Conservation (phyloP, 2,797 vertebrate genomes). For the Platalea minor region DNA sequence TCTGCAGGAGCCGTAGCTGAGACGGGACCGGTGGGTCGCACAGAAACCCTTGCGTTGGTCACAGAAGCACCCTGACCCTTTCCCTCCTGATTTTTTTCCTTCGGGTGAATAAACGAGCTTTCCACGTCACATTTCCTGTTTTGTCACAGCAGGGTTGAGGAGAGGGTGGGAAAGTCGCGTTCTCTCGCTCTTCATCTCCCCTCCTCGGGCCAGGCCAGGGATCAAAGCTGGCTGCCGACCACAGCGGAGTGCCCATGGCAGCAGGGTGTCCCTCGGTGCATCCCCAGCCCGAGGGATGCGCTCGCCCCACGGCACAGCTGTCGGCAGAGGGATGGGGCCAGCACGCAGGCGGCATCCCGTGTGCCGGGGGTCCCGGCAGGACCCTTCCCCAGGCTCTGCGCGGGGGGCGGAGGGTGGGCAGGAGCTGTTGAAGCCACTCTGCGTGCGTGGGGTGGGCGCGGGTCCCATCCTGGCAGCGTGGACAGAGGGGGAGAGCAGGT, state of each 20-base stretch:
- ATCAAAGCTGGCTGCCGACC: not conserved
- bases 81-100: not conserved
- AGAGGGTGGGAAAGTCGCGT: not conserved
- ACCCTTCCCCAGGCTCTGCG: not conserved
- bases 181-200: not conserved
- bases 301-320: not conserved
- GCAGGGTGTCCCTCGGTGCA: not conserved
- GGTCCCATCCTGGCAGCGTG: not conserved
- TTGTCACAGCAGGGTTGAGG: not conserved
- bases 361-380: not conserved
- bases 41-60: not conserved
- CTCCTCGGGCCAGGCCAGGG: fast-evolving
- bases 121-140: not conserved
- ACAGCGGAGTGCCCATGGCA: fast-evolving
- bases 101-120: slow-evolving; percentile 31
- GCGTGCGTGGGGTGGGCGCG: not conserved
- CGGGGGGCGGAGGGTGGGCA: not conserved
- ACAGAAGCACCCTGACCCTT: not conserved
- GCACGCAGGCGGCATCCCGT: not conserved
- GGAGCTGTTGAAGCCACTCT: not conserved
- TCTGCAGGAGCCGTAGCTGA: not conserved
- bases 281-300: not conserved
- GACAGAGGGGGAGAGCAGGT: not conserved
- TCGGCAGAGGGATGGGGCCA: not conserved
- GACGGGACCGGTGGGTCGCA: fast-evolving